Base-by-base conservation (phyloP, 2,888 invertebrate genomes). In the Watsonalla binaria region DNA sequence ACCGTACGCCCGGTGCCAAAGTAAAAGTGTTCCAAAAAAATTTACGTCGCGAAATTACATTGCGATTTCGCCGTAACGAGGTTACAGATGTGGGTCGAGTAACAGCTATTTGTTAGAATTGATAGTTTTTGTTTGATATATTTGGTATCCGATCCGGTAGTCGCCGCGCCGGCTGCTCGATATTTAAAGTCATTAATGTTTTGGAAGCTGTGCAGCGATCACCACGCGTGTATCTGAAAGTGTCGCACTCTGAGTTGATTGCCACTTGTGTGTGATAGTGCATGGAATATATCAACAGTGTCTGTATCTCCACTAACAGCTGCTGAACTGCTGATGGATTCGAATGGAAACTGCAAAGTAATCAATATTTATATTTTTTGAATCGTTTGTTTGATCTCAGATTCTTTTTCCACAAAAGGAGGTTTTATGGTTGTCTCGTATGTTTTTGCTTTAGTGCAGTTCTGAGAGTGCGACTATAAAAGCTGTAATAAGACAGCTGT, bases 21-120 rank as follows among this genome's bases (percentile, higher is more conserved):
- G 90, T 90, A 90, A 90, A 90, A 90, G 90, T 90, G 90, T 88
- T 90, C 87, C 88, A 80, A 89, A 89, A 66, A 86, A 87, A 78
- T 85, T 81, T 80, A 80, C 82, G 79, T 88, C 86, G 90, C 90
- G 80, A 90, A 90, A 89, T 89, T 88, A 86, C 88, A 87, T 88
- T 85, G 90, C 90, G 86, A 89, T 90, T 90, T 90, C 86, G 87
- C 86, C 77, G 80, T 76, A 88, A 87, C 89, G 80, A 79, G 90
- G 90, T 80, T 83, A 79, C 63, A 58, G 71, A 89, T 86, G 87
- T 90, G 78, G 90, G 90, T 80, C 89, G 84, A 87, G 82, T 84
- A 84, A 90, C 90, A 84, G 90, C 86, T 84, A 84, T 83, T 76
- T 78, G 80, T 79, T 82, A 80, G 82, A 74, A 76, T 74, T 80